Evolutionary conservation across 2,797 vertebrate genomes (phyloP), one percentile per base, ranked within the genome.

Genomic region (Dipus sagitta): DNA sequence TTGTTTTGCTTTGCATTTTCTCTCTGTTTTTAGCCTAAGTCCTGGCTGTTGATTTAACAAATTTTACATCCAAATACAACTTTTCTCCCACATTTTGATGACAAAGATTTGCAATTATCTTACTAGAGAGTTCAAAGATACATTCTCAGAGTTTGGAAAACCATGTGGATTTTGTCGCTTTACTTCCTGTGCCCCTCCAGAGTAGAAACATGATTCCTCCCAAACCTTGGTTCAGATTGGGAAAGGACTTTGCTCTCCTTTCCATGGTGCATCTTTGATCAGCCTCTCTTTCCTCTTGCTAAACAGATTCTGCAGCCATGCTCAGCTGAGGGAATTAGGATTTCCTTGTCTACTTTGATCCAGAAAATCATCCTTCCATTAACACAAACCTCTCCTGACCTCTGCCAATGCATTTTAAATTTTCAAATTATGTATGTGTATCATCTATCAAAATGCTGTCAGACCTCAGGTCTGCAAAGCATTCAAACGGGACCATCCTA

Each of bases 361-460:
- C 77, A 84, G 60, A 94, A 96, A 94, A 91, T 32, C 60, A 92
- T 85, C 47, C 60, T 87, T 91, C 93, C 72, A 95, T 94, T 88
- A 95, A 92, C 83, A 86, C 60, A 89, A 96, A 84, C 20, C 84
- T 93, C 80, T 95, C 83, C 71, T 93, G 60, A 79, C 93, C 65
- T 91, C 95, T 95, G n/a, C 38, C 75, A 87, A 18, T 79, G 26
- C 21, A 81, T 38, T 93, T 93, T 64, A 89, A 86, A 92, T 81
- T 92, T 96, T 86, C 79, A 89, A 92, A 93, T 93, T 92, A 80
- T 38, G n/a, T 92, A 15, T 82, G 68, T 72, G n/a, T 23, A 70
- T 87, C 54, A 64, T 94, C 93, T 94, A 76, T 95, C 60, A 82
- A 93, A 92, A 89, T 78, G 60, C 60, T 30, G 2, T 64, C 71